These are phyloP conservation scores for Thalassarche chlororhynchos DNA, from an alignment of 2,113 vertebrate species.

Conservation along the genomic window DNA sequence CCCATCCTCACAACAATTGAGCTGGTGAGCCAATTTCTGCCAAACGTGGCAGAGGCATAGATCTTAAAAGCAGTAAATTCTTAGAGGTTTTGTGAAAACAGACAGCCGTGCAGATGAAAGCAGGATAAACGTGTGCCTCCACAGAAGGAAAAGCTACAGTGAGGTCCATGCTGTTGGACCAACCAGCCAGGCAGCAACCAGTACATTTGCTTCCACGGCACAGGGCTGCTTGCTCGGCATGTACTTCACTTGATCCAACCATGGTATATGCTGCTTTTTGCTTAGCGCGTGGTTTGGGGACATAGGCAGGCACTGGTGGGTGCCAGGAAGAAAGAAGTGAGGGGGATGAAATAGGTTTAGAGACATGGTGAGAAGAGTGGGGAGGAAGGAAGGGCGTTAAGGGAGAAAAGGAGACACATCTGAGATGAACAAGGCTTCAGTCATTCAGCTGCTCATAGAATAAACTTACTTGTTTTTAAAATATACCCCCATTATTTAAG, in stretches of 20 bases:
- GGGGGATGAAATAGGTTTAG: not conserved
- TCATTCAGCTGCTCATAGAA: not conserved
- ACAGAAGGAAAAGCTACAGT: not conserved
- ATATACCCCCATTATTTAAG: not conserved
- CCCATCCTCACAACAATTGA: not conserved
- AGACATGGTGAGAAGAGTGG: not conserved
- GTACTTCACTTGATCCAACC: not conserved
- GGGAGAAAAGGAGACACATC: not conserved
- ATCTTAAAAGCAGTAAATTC: not conserved
- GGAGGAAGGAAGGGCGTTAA: not conserved
- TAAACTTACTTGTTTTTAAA: not conserved
- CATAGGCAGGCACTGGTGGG: no score
- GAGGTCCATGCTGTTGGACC: not conserved
- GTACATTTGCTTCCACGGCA: not conserved
- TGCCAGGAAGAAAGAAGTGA: not conserved
- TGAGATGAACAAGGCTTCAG: not conserved
- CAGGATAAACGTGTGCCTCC: not conserved
- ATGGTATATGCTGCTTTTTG: not conserved
- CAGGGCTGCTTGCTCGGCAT: accelerated
- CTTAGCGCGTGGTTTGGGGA: no score
- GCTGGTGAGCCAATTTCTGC: not conserved
- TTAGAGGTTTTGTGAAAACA: not conserved
- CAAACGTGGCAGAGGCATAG: not conserved
- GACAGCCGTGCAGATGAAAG: accelerated
- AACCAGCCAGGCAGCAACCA: not conserved